Base-by-base conservation (phyloP, 2,113 vertebrate species). In the Rhynchomys soricoides region DNA sequence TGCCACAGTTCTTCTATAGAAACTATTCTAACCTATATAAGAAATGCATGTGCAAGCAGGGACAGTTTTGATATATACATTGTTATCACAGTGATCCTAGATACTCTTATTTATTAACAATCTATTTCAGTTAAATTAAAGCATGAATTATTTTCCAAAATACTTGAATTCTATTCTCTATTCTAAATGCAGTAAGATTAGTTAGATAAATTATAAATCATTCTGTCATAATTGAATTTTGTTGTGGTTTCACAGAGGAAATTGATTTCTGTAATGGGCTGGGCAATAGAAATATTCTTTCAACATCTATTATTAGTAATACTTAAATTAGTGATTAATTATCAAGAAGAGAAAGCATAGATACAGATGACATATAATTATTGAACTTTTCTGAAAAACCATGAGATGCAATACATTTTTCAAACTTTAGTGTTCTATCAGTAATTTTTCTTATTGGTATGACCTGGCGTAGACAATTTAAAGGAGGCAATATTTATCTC, bases 81-180 rank as follows among this genome's bases (percentile, higher is more conserved):
- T 96, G 93, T 89, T 96, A 78, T 86, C 88, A 75, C 59, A 43
- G 24, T 91, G 40, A 82, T 74, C 77, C 55, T 59, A 93, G 34
- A 52, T 26, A 1, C 12, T 26, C 79, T 59, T 82, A 59, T 26
- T 82, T 40, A 26, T 16, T 59, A 82, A 24, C 11, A 82, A 59
- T 40, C 55, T 59, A 82, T n/a, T 57, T 82, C 12, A 82, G 55
- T 81, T 81, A 22, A 52, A 79, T n/a, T 57, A 57, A 82, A 40
- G 21, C 13, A 40, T 82, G 52, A 59, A 22, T 82, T 15, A 59
- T 59, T 82, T 82, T 40, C 79, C 22, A 40, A 82, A 59, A 19
- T 82, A 82, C 79, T 59, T 82, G 52, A 82, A 24, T 82, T 59
- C 7, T 59, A 26, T 82, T 59, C 13, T 26, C 10, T 40, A 82